Percentiles rank a stretch among this genome's conserved stretches.
phyloP scores from a whole-genome alignment of 2,888 invertebrate species.

The Cheilosia pagana region DNA sequence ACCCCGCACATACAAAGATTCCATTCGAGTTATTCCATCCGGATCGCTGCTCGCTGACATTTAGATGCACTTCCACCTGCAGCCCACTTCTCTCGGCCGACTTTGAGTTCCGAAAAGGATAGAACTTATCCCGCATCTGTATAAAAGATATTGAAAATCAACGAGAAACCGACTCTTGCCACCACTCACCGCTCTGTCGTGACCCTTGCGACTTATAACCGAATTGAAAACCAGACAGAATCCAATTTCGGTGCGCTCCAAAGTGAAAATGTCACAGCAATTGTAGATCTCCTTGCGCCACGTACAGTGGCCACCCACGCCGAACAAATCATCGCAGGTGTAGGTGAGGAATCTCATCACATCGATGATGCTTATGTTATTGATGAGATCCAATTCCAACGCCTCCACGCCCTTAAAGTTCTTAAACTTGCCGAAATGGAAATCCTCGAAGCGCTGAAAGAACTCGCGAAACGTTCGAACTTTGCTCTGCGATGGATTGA shows the following conservation, averaged over 20 bases:
- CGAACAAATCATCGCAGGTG: conserved; percentile 82
- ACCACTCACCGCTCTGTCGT: conserved; percentile 75
- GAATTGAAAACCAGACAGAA: conserved; percentile 84
- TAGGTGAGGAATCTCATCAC: conserved; percentile 77
- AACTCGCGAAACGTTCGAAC: conserved; percentile 78
- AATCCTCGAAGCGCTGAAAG: conserved; percentile 76
- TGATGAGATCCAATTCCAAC: conserved; percentile 76
- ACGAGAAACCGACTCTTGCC: conserved; percentile 1
- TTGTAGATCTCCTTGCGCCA: conserved; percentile 83
- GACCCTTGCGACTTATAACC: conserved; percentile 76
- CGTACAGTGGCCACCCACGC: conserved; percentile 79
- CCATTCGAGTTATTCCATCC: conserved; percentile 75
- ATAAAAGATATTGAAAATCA: conserved; percentile 10
- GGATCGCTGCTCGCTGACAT: conserved; percentile 75
- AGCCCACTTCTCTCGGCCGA: conserved; percentile 80
- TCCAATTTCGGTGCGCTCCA: conserved; percentile 83
- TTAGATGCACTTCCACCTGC: conserved; percentile 76
- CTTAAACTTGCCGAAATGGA: conserved; percentile 77
- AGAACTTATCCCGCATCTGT: conserved; percentile 78
- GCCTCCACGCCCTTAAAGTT: conserved; percentile 71
- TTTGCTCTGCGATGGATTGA: conserved; percentile 75
- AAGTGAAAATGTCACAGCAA: conserved; percentile 84
- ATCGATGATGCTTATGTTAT: conserved; percentile 78
- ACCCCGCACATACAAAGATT: conserved; percentile 75
- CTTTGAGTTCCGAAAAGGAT: conserved; percentile 79